Conservation (phyloP, 2,797 vertebrate genomes). For the Choloepus didactylus region DNA sequence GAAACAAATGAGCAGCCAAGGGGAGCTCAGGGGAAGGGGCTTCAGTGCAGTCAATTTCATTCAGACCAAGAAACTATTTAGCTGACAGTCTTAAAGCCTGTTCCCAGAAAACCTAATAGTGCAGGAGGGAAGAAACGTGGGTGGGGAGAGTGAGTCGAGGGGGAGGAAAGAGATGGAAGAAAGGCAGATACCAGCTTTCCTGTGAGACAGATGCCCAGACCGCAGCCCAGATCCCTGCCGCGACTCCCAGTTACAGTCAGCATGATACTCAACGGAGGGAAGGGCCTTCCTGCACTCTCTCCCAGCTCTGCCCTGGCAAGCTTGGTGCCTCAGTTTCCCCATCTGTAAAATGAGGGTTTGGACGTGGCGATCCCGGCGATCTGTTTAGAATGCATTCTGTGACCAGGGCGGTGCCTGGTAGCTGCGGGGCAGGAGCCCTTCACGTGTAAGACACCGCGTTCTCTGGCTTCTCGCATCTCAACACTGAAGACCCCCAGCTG, state of each 20-base stretch:
- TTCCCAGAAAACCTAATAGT: constrained; percentile 14
- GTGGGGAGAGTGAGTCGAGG: neutral
- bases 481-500: neutral
- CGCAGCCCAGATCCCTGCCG: rapidly evolving
- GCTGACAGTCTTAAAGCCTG: neutral
- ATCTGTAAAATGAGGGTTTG: neutral
- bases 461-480: neutral
- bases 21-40: neutral
- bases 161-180: neutral
- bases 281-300: rapidly evolving
- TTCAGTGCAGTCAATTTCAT: neutral
- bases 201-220: rapidly evolving
- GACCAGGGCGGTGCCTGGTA: rapidly evolving
- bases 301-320: neutral
- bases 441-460: no score
- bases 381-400: neutral
- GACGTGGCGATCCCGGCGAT: neutral
- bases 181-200: neutral
- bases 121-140: neutral
- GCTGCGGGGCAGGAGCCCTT: neutral
- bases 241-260: neutral
- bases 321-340: neutral
- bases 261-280: neutral
- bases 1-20: neutral
- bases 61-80: neutral